phyloP scores from a whole-genome alignment of 2,888 invertebrate species.

The Oasisia sp. region DNA sequence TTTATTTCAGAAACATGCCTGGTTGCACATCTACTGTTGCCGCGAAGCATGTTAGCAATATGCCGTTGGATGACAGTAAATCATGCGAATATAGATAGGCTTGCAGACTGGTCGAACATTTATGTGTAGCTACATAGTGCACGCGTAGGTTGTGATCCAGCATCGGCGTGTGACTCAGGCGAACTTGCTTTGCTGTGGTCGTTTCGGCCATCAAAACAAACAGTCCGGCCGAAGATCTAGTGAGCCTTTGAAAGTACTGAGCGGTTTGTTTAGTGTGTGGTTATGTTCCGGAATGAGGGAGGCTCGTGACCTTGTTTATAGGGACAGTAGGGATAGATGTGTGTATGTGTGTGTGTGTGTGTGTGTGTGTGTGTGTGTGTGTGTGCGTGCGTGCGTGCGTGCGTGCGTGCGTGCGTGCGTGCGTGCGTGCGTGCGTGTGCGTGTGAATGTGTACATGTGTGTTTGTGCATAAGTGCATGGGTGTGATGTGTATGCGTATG shows the following conservation, averaged over 20 bases:
- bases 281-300: neutral
- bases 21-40: neutral
- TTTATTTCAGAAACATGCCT: neutral
- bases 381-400: neutral
- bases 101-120: neutral
- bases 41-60: neutral
- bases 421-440: neutral
- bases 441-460: too few species aligned
- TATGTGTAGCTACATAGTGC: neutral
- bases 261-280: neutral
- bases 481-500: neutral
- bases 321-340: neutral
- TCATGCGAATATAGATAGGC: neutral
- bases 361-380: neutral
- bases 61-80: neutral
- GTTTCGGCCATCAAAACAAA: neutral
- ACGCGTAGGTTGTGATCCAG: neutral
- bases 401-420: neutral
- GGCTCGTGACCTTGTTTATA: neutral
- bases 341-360: neutral
- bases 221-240: neutral
- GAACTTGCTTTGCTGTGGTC: neutral
- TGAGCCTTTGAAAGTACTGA: neutral
- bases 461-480: neutral
- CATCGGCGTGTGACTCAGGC: neutral